phyloP scores from a whole-genome alignment of 2,113 vertebrate genomes.

The Dromiciops gliroides region DNA sequence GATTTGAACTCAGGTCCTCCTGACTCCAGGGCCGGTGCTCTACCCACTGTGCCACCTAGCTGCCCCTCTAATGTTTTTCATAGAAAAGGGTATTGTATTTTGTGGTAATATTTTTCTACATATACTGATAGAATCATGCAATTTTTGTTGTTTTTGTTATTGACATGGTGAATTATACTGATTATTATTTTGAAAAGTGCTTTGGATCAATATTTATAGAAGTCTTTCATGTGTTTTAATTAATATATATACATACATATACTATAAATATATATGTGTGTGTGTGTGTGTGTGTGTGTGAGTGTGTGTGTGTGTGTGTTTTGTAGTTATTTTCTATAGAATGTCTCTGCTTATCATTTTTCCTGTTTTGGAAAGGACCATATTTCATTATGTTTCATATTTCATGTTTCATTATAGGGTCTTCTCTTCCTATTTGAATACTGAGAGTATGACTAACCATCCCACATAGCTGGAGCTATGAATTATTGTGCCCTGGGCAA shows the following conservation, averaged over 20 bases:
- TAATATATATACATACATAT: too few species aligned
- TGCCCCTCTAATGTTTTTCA: not conserved
- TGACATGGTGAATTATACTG: not conserved
- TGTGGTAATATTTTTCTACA: not conserved
- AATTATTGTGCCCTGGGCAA: not conserved
- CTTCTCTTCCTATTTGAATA: not conserved
- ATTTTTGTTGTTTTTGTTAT: not conserved
- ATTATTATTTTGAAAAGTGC: not conserved
- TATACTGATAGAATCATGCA: not conserved
- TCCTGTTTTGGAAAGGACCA: not conserved
- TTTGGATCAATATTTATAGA: not conserved
- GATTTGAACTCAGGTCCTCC: too few species aligned
- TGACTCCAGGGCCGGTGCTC: too few species aligned
- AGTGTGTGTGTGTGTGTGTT: too few species aligned
- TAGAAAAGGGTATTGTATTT: not conserved
- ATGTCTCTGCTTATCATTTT: not conserved
- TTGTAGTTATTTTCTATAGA: not conserved
- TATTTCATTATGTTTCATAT: too few species aligned
- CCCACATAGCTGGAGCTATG: not conserved
- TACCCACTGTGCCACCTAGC: too few species aligned
- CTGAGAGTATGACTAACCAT: not conserved
- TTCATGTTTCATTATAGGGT: not conserved
- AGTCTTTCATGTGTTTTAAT: not conserved
- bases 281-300: too few species aligned
- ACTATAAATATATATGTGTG: too few species aligned